phyloP scores from a whole-genome alignment of 2,797 vertebrate species.

The Melanotaenia nigrans region DNA sequence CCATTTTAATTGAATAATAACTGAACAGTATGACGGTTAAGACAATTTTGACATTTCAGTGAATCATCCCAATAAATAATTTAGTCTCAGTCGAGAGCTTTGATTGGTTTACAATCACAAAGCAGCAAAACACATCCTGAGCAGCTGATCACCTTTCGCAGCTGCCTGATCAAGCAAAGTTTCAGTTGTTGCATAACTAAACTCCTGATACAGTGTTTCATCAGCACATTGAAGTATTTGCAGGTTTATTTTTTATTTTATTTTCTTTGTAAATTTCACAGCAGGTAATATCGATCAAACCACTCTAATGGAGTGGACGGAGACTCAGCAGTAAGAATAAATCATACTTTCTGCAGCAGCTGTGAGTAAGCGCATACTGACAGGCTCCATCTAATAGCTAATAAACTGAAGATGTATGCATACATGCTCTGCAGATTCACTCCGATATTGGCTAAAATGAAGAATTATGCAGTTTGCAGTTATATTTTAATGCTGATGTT shows the following conservation, averaged over 20 bases:
- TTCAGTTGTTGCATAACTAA: constrained; percentile 9
- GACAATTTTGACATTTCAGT: background rate
- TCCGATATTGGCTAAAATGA: background rate
- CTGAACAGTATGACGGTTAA: background rate
- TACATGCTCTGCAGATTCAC: background rate
- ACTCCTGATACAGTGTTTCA: background rate
- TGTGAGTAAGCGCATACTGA: constrained; percentile 7
- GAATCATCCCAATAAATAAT: background rate
- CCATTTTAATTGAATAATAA: background rate
- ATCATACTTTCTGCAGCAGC: background rate
- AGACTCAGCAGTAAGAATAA: constrained; percentile 18
- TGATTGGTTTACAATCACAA: background rate
- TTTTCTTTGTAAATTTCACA: background rate
- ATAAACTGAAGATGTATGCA: constrained; percentile 3
- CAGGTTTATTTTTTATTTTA: constrained; percentile 17
- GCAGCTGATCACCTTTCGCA: background rate
- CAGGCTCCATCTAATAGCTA: background rate
- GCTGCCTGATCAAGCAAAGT: background rate
- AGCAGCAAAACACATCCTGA: background rate
- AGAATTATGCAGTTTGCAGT: background rate
- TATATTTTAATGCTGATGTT: constrained; percentile 19
- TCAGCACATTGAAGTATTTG: background rate
- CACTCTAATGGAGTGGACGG: constrained; percentile 1
- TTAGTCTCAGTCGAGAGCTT: background rate
- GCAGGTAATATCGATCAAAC: constrained; percentile 31